Base-by-base conservation (phyloP, 2,113 vertebrate genomes). In the Thinocorus orbignyianus region DNA sequence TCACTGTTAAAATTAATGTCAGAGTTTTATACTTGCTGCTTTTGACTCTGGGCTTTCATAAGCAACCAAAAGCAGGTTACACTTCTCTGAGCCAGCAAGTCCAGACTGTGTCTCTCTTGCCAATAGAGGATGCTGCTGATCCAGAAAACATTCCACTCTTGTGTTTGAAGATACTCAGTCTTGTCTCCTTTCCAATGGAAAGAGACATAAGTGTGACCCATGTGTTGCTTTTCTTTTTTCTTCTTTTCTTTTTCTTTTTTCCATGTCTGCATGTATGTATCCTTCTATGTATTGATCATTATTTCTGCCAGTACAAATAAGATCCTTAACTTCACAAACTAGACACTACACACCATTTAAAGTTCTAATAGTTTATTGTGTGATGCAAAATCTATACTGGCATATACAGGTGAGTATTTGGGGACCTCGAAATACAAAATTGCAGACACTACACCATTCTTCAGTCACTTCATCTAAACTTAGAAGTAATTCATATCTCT, bases 51-150 rank as follows among this genome's bases (percentile, higher is more conserved):
- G 44, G 11, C 61, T 80, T 70, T 90, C 5, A 0, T 33, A 60
- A 91, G n/a, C n/a, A n/a, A n/a, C n/a, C n/a, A n/a, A n/a, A n/a
- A n/a, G n/a, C n/a, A n/a, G n/a, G n/a, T n/a, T n/a, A n/a, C n/a
- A n/a, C n/a, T n/a, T n/a, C n/a, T n/a, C n/a, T n/a, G 31, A 64
- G 61, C 57, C 51, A 28, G 41, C 48, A 52, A 42, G 65, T 48
- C 25, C 30, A 64, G 37, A 42, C 26, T 7, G 9, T 2, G 0
- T 13, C n/a, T 13, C 28, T 58, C 12, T 90, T 92, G 80, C 93
- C 90, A 5, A 35, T 31, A 95, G 96, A 89, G 96, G 93, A 84
- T 68, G 83, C 96, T 96, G 61, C 42, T 93, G 83, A 79, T 31
- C 69, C 57, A 91, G 60, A 37, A 92, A 93, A 72, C 41, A 24